phyloP scores from a whole-genome alignment of 2,797 vertebrate species.

The Thunnus albacares region DNA sequence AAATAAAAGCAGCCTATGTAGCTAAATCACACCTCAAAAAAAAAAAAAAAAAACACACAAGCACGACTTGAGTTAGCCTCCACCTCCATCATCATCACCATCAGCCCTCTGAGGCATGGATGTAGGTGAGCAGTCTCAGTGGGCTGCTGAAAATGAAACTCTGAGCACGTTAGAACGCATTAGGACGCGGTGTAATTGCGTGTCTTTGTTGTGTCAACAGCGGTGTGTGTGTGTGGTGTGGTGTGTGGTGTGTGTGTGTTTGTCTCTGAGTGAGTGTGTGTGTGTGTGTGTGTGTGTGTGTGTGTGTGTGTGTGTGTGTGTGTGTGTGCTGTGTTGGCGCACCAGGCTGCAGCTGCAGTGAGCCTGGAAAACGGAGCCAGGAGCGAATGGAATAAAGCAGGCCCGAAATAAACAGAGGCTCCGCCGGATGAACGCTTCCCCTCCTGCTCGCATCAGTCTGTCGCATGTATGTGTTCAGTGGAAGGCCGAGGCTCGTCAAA shows the following conservation, averaged over 20 bases:
- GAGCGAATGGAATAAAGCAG: constrained; percentile 75
- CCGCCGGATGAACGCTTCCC: constrained; percentile 41
- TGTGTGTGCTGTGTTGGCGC: constrained; percentile 46
- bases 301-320: constrained; percentile 5
- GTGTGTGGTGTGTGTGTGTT: constrained; percentile 1
- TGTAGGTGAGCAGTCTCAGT: not conserved
- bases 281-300: constrained; percentile 8
- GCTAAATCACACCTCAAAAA: constrained; percentile 17
- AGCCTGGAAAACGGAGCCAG: constrained; percentile 66
- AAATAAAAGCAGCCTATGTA: constrained; percentile 35
- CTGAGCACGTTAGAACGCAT: not conserved
- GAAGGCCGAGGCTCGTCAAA: not conserved
- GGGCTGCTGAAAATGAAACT: constrained; percentile 7
- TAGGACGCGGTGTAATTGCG: constrained; percentile 30
- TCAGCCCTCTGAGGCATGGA: not conserved
- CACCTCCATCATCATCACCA: constrained; percentile 29
- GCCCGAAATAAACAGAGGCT: constrained; percentile 81
- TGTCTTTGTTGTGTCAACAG: constrained; percentile 65
- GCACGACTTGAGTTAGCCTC: constrained; percentile 63
- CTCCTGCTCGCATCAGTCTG: constrained; percentile 37
- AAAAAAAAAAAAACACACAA: not conserved
- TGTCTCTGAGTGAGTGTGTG: not conserved
- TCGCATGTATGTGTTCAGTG: constrained; percentile 38
- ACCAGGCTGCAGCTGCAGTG: constrained; percentile 79
- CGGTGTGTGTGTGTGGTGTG: constrained; percentile 20